These are phyloP conservation scores for Physeter macrocephalus DNA, from an alignment of 2,113 vertebrate species.

Conservation along the genomic window DNA sequence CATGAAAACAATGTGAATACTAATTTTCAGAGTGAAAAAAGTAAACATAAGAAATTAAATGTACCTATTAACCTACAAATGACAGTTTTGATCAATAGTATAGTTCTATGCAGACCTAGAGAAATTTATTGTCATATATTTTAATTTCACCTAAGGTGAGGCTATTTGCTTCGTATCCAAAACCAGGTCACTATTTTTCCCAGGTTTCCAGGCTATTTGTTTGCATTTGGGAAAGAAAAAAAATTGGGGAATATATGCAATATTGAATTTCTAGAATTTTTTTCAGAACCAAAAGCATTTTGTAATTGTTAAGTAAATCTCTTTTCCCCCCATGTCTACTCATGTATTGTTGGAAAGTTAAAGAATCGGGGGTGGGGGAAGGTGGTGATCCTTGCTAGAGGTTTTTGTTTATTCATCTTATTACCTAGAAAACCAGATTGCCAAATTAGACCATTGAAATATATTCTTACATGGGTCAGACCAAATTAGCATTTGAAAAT, in stretches of 20 bases:
- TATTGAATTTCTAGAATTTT: not conserved
- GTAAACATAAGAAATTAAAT: not conserved
- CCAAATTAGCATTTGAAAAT: not conserved
- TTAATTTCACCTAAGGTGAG: conserved; percentile 3
- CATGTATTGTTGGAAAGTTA: not conserved
- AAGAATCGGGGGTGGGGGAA: not conserved
- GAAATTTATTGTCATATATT: not conserved
- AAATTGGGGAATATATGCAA: not conserved
- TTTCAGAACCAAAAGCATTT: not conserved
- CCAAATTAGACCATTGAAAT: not conserved
- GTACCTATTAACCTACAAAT: not conserved
- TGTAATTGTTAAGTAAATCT: not conserved
- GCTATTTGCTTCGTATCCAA: not conserved
- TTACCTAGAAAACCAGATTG: not conserved
- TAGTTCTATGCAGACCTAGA: not conserved
- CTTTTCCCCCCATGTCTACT: not conserved
- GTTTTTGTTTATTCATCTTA: not conserved
- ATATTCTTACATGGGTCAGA: not conserved
- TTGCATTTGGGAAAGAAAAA: conserved; percentile 19
- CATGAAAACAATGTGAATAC: not conserved
- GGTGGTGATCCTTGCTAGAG: not conserved
- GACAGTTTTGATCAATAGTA: not conserved
- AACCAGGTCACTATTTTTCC: not conserved
- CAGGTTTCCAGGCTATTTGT: not conserved
- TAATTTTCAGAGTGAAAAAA: conserved; percentile 30